Conservation (phyloP, 2,888 invertebrate species). For the Beris morrisii region DNA sequence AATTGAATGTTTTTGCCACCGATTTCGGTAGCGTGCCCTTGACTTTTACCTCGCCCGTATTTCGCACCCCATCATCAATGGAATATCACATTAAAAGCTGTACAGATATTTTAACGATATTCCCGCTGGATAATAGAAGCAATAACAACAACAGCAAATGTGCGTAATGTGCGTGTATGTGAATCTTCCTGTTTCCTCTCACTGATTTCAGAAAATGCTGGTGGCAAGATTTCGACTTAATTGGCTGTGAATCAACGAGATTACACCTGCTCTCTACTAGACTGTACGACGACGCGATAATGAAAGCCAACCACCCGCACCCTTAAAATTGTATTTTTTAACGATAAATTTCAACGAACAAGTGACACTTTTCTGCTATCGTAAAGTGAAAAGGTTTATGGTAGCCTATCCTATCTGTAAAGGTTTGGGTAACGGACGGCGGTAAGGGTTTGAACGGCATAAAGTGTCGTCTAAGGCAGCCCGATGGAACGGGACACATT, state of each 20-base stretch:
- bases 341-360: too few species aligned
- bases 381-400: too few species aligned
- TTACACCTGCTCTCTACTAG: slow-evolving; percentile 21
- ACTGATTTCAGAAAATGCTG: slow-evolving; percentile 13
- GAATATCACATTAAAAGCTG: slow-evolving; percentile 18
- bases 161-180: slow-evolving; percentile 1
- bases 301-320: too few species aligned
- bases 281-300: too few species aligned
- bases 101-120: too few species aligned
- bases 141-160: slow-evolving; percentile 7
- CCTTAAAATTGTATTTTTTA: too few species aligned
- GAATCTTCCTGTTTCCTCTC: slow-evolving; percentile 13
- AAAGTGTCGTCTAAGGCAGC: too few species aligned
- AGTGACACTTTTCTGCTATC: too few species aligned
- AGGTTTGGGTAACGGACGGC: too few species aligned
- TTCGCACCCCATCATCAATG: slow-evolving; percentile 21
- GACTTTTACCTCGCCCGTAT: slow-evolving; percentile 31
- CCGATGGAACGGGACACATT: too few species aligned
- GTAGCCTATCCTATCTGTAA: too few species aligned
- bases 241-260: slow-evolving; percentile 38
- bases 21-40: slow-evolving; percentile 28
- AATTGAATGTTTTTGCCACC: slow-evolving; percentile 37
- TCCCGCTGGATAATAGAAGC: slow-evolving; percentile 14
- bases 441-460: too few species aligned
- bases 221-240: slow-evolving; percentile 37